These are phyloP conservation scores for Gisinianus flammeolus DNA, from an alignment of 2,888 invertebrate genomes.

Conservation along the genomic window DNA sequence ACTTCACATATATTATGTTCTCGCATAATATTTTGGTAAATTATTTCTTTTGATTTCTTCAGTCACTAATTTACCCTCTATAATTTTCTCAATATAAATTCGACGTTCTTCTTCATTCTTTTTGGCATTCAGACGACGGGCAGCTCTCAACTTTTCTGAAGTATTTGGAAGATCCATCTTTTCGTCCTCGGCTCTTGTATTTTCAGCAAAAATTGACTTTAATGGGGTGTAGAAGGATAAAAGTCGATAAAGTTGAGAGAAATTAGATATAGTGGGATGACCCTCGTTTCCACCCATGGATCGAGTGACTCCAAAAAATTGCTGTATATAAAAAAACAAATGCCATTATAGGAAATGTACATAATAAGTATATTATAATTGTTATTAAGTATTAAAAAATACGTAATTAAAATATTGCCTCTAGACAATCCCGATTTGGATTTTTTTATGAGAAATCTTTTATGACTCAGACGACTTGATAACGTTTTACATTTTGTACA, in stretches of 20 bases:
- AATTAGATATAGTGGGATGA: conserved; percentile 28
- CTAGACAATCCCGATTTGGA: conserved; percentile 43
- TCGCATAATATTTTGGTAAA: no score
- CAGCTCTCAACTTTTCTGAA: not conserved
- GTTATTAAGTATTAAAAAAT: not conserved
- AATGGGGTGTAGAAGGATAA: conserved; percentile 24
- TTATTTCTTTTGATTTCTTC: not conserved
- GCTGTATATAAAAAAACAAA: conserved; percentile 15
- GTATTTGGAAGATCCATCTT: not conserved
- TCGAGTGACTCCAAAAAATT: conserved; percentile 37
- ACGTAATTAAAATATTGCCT: conserved; percentile 18
- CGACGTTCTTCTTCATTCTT: not conserved
- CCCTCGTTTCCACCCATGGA: conserved; percentile 33
- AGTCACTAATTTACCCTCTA: not conserved
- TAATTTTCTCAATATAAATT: not conserved
- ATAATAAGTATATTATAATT: not conserved
- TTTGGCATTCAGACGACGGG: no score
- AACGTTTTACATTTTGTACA: no score
- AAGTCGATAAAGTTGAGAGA: conserved; percentile 27
- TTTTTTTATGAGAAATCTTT: no score
- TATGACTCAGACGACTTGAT: no score
- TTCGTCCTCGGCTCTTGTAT: not conserved
- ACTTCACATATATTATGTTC: not conserved
- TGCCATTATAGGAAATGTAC: not conserved
- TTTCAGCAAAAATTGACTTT: not conserved